Base-by-base conservation (phyloP, 2,113 vertebrate genomes). In the Sphaerodactylus townsendi region DNA sequence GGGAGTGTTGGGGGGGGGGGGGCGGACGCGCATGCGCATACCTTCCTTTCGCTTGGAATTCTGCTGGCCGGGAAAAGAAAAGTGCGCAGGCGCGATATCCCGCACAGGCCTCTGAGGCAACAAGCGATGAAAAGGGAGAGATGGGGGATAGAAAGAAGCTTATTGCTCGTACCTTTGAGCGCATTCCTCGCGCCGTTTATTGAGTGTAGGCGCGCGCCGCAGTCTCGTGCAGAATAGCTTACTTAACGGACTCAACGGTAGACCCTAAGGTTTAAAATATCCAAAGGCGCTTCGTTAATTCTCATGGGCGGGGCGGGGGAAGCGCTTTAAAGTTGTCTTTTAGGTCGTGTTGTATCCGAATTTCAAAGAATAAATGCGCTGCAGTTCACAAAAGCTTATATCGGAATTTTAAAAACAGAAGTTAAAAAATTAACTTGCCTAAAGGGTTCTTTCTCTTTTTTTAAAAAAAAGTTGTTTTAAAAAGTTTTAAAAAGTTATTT, bases 21-120 rank as follows among this genome's bases (percentile, higher is more conserved):
- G 25, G 33, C 9, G 53, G 50, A 74, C 70, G 14, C 88, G 86
- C 91, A 83, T 87, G 91, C 88, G 86, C 86, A 1, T 2, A 11
- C 9, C 15, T 28, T 19, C 33, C 17, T 11, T 28, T 37, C 62
- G 25, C 66, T 30, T 10, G 82, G 75, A 62, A 70, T 84, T 70
- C 82, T 3, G 65, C 1, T 81, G 23, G 81, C 53, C 56, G 73
- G 59, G 48, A 5, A 64, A 11, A 46, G 1, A 6, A 28, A 28
- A n/a, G 19, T 4, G 76, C 69, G 81, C 62, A 79, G 77, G 77
- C 84, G 84, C 77, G 14, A 2, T 10, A 17, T 13, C n/a, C 5
- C 0, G 28, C 25, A 28, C 15, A 37, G 0, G 48, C 14, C 28
- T 44, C 1, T 21, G 0, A 74, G 21, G 56, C 30, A 44, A 19